phyloP scores from a whole-genome alignment of 2,113 vertebrate genomes.

The Planiliza haematocheilus region DNA sequence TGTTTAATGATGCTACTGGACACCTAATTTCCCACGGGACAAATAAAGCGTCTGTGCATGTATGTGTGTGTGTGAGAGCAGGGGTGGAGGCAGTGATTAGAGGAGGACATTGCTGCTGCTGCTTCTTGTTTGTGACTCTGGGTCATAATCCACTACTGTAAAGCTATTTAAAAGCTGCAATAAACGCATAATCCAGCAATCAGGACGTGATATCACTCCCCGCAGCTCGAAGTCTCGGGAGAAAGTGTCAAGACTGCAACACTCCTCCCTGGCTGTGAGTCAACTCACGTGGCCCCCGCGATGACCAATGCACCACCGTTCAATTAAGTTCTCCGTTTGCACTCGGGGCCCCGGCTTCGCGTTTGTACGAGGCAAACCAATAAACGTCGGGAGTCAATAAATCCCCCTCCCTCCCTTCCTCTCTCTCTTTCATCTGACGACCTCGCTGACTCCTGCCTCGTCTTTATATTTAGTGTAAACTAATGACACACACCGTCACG shows the following conservation, averaged over 20 bases:
- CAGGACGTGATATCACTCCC: conserved; percentile 6
- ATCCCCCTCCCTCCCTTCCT: background rate
- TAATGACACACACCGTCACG: conserved; percentile 54
- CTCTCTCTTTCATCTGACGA: conserved; percentile 24
- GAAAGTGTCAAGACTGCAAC: background rate
- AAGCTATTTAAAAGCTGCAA: conserved; percentile 11
- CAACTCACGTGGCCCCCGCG: conserved; percentile 32
- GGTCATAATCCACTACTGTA: conserved; percentile 36
- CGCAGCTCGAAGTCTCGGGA: conserved; percentile 1
- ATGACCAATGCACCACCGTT: conserved; percentile 19
- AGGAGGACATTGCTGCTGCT: no score
- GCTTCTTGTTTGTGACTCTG: conserved; percentile 27
- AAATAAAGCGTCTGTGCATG: no score
- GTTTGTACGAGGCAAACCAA: conserved; percentile 50
- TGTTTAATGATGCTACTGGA: no score
- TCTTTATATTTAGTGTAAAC: conserved; percentile 71
- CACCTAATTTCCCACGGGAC: no score
- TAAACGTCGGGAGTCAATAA: conserved; percentile 49
- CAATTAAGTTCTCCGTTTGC: conserved; percentile 43
- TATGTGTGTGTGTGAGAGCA: no score
- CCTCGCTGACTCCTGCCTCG: conserved; percentile 50
- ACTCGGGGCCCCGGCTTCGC: conserved; percentile 25
- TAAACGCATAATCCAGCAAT: conserved; percentile 6
- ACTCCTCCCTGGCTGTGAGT: conserved; percentile 2
- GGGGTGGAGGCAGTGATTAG: no score